Evolutionary conservation across 2,797 vertebrate genomes (phyloP), one percentile per base, ranked within the genome.

Genomic region (Onychomys leucogaster): DNA sequence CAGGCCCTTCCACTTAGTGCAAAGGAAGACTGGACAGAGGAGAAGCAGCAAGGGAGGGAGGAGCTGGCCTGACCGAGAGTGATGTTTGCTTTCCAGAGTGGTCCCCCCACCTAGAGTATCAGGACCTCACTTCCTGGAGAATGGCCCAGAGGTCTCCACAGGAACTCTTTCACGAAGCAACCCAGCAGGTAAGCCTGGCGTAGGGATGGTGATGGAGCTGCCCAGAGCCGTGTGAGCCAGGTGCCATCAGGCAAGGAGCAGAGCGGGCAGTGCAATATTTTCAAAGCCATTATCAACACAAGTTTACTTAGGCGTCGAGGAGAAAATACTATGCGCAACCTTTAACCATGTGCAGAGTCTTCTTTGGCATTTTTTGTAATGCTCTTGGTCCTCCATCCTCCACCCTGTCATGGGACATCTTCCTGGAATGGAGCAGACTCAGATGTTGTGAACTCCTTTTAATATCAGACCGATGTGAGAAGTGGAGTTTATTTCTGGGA

Each of bases 111-210:
- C 59, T 75, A 46, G 88, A 85, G 76, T 69, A 0, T 67, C 73
- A 32, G 92, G 61, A 89, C 46, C 73, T 16, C 14, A 3, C 55
- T 67, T 95, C 46, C 80, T 25, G 6, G 10, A 96, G 87, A 57
- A 94, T 78, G 96, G 85, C 92, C 37, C 94, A 61, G 93, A 92
- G 69, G 41, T 98, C 98, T 0, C 98, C 99, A 80, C 99, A 99
- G 17, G 99, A 99, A 89, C 98, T 99, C 96, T 99, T 99, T 98
- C 99, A 99, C 0, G 99, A 99, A 97, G 99, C 99, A 94, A 99
- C 99, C 87, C 99, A 99, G 99, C 99, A 99, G 99, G 99, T 99
- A 98, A 71, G 98, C 52, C 10, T 63, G 65, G 25, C 37, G 9
- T 4, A 2, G 86, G 71, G 23, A 10, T 43, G n/a, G 49, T 25